phyloP scores from a whole-genome alignment of 2,113 vertebrate genomes.

The Channa argus region DNA sequence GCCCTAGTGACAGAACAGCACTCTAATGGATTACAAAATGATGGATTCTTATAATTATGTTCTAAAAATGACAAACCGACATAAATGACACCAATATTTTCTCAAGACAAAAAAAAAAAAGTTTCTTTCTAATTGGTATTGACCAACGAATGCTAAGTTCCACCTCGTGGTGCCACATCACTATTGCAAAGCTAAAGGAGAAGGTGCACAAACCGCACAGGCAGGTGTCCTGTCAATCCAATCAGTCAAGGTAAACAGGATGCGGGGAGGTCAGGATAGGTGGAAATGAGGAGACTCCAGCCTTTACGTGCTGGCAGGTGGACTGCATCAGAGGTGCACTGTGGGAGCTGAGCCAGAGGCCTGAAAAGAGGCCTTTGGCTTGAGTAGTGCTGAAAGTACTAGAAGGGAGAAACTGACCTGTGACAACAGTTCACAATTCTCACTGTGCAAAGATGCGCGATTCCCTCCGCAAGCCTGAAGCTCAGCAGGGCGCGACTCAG shows the following conservation, averaged over 20 bases:
- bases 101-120: too few relatives aligned
- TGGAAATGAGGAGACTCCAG: conserved; percentile 17
- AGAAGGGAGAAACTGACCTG: background rate
- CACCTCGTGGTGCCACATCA: too few relatives aligned
- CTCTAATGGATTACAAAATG: too few relatives aligned
- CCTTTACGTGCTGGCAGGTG: conserved; percentile 21
- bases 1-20: too few relatives aligned
- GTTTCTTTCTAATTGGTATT: too few relatives aligned
- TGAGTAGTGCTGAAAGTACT: background rate
- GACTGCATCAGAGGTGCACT: conserved; percentile 32
- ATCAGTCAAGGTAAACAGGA: conserved; percentile 56
- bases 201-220: conserved; percentile 2
- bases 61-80: too few relatives aligned
- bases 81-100: too few relatives aligned
- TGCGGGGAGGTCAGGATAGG: conserved; percentile 38
- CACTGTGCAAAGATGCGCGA: conserved; percentile 1
- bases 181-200: too few relatives aligned
- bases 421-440: too few relatives aligned
- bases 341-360: conserved; percentile 54
- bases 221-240: conserved; percentile 52
- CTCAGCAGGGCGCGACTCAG: background rate
- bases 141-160: too few relatives aligned
- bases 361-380: conserved; percentile 10
- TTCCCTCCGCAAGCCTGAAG: conserved; percentile 5
- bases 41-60: too few relatives aligned